Percentiles rank a stretch among this genome's conserved stretches.
Conservation (phyloP, 2,113 vertebrate genomes). For the Siniperca knerii region DNA sequence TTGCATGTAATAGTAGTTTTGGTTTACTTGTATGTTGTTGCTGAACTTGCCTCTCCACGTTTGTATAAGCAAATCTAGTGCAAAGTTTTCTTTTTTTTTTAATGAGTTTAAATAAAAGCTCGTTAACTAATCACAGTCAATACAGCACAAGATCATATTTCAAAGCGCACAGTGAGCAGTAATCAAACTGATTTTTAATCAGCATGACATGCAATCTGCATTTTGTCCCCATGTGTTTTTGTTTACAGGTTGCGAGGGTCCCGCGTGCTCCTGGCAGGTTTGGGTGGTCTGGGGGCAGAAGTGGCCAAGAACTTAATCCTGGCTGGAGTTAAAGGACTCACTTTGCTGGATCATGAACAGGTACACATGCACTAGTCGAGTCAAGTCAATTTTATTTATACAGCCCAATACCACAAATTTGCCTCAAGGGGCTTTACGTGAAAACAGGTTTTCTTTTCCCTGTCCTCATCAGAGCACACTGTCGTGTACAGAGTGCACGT, state of each 20-base stretch:
- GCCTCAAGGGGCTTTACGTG: no score
- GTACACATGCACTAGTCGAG: conserved; percentile 68
- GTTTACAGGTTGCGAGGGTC: conserved; percentile 88
- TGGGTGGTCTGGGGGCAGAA: conserved; percentile 92
- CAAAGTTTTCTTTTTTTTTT: no score
- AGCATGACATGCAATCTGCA: not conserved
- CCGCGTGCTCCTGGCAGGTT: conserved; percentile 91
- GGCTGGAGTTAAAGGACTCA: conserved; percentile 93
- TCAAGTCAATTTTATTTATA: no score
- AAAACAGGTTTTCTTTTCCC: not conserved
- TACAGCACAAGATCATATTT: not conserved
- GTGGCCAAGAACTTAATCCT: conserved; percentile 96
- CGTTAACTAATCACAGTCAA: not conserved
- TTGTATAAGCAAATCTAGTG: not conserved
- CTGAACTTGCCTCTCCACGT: not conserved
- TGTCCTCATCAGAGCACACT: not conserved
- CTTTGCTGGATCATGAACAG: conserved; percentile 92
- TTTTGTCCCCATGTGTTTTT: not conserved
- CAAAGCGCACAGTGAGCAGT: not conserved
- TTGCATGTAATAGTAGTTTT: not conserved
- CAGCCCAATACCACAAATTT: no score
- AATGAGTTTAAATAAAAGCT: not conserved
- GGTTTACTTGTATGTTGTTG: not conserved
- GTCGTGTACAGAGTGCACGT: no score
- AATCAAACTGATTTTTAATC: not conserved